A percentile compares a stretch with the other conserved stretches of the same genome.
phyloP scores from a whole-genome alignment of 2,797 vertebrate species.

The Galagoides demidoff region DNA sequence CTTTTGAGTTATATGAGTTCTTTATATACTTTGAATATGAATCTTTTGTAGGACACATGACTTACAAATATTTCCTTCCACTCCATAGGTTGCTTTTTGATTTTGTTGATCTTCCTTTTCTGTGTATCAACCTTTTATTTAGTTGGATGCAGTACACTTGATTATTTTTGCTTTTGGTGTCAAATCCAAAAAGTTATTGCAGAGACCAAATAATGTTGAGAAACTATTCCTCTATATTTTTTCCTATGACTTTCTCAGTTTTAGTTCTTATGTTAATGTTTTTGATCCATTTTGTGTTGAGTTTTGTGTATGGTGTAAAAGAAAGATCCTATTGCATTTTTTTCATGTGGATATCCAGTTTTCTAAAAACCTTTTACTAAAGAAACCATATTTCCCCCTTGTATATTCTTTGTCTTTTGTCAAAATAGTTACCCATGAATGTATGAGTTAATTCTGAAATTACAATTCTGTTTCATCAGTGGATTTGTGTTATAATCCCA shows the following conservation, averaged over 20 bases:
- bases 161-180: not conserved
- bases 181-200: not conserved
- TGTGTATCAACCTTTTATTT: not conserved
- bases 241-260: not conserved
- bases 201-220: not conserved
- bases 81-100: not conserved
- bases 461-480: not conserved
- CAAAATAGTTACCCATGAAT: not conserved
- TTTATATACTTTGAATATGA: not conserved
- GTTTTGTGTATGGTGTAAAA: not conserved
- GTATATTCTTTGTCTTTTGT: not conserved
- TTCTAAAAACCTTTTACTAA: not conserved
- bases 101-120: not conserved
- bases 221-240: not conserved
- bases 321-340: not conserved
- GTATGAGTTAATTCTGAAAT: not conserved
- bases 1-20: not conserved
- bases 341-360: not conserved
- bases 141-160: not conserved
- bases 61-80: not conserved
- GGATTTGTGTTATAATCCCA: not conserved
- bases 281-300: not conserved
- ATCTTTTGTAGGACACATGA: not conserved
- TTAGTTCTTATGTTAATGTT: not conserved
- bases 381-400: not conserved